Conservation (phyloP, 2,113 vertebrate species). For the Hoplias malabaricus region DNA sequence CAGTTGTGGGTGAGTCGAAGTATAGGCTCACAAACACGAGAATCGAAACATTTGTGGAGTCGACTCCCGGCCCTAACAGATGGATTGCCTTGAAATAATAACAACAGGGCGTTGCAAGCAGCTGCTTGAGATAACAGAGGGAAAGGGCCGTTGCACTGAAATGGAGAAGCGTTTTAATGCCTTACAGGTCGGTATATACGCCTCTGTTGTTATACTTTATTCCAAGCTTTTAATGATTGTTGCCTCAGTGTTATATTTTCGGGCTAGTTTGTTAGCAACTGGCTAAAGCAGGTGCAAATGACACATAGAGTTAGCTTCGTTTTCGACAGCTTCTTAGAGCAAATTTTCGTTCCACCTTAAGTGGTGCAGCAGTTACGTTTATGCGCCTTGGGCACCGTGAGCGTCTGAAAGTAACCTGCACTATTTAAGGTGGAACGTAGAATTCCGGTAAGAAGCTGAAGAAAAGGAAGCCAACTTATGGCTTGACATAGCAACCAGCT, state of each 20-base stretch:
- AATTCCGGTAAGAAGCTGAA: no score
- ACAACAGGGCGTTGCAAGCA: constrained; percentile 9
- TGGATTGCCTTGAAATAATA: constrained; percentile 44
- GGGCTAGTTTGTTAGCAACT: constrained; percentile 33
- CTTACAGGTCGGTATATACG: constrained; percentile 13
- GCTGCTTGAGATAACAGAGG: neutral
- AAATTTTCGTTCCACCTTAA: no score
- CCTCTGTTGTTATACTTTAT: neutral
- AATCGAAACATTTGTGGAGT: no score
- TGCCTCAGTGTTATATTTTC: neutral
- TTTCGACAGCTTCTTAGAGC: neutral
- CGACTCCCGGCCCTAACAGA: no score
- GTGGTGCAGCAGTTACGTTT: no score
- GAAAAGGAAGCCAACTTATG: no score
- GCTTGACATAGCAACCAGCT: neutral
- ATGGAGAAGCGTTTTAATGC: constrained; percentile 11
- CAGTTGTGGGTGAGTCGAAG: no score
- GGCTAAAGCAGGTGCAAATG: constrained; percentile 40
- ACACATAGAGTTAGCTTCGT: neutral
- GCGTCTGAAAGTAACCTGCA: no score
- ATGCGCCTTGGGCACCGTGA: no score
- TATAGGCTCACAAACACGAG: no score
- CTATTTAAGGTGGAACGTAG: no score
- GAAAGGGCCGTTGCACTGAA: neutral
- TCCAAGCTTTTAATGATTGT: neutral